A percentile compares a stretch with the other conserved stretches of the same genome.
Evolutionary conservation across 1,140 invertebrate genomes (phyloP).

Genomic region (Lanistes nyassanus): DNA sequence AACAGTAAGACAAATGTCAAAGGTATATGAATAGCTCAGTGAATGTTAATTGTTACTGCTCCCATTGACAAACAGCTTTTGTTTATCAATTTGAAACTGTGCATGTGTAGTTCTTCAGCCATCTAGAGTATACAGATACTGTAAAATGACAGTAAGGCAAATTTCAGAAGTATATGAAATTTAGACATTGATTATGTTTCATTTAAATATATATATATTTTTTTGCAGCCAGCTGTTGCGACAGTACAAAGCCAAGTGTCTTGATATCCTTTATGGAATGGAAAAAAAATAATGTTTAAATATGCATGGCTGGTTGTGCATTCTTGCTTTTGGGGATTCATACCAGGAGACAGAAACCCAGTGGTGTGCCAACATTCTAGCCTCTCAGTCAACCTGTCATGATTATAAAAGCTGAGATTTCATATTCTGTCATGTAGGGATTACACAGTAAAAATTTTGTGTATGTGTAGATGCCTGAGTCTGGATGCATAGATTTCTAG

Average conservation of each 20-base stretch:
- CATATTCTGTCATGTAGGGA: too few relatives aligned
- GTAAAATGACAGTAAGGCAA: not conserved
- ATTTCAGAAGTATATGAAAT: not conserved
- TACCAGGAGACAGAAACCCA: too few relatives aligned
- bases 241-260: conserved; percentile 52
- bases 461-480: too few relatives aligned
- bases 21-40: not conserved
- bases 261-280: conserved; percentile 51
- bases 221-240: conserved; percentile 55
- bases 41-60: not conserved
- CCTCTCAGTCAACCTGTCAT: too few relatives aligned
- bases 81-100: too few relatives aligned
- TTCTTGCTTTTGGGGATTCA: not conserved
- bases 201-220: conserved; percentile 9
- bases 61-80: not conserved
- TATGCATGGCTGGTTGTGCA: not conserved
- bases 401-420: too few relatives aligned
- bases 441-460: too few relatives aligned
- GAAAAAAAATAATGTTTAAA: too few relatives aligned
- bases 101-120: not conserved
- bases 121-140: not conserved
- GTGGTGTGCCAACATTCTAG: too few relatives aligned
- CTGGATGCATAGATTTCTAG: too few relatives aligned
- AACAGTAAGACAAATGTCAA: not conserved
- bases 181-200: not conserved